Percentiles rank a stretch among this genome's conserved stretches.
Evolutionary conservation across 2,113 vertebrate species (phyloP).

Genomic region (Callopanchax toddi): DNA sequence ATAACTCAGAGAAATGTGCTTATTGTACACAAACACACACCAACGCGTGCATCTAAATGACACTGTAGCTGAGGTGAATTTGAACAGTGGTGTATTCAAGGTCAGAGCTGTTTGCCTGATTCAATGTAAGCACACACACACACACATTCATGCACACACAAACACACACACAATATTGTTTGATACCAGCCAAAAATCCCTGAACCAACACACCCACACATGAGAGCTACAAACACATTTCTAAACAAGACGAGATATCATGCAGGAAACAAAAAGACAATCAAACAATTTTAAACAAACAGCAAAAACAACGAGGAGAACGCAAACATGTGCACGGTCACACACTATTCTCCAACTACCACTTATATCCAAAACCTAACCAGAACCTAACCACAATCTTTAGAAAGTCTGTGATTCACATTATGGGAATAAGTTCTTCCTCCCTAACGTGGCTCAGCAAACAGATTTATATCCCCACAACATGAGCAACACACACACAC

Average conservation of each 20-base stretch:
- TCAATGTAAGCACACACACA: slow-evolving; percentile 46
- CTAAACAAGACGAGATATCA: slow-evolving; percentile 28
- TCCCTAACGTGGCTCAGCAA: not conserved
- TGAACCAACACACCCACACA: slow-evolving; percentile 40
- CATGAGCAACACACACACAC: slow-evolving; percentile 12
- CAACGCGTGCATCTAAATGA: slow-evolving; percentile 37
- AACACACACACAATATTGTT: slow-evolving; percentile 32
- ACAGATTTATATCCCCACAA: not conserved
- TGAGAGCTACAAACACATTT: slow-evolving; percentile 12
- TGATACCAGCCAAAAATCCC: slow-evolving; percentile 35
- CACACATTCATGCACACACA: not conserved
- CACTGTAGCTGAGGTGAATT: slow-evolving; percentile 50
- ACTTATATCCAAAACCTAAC: not conserved
- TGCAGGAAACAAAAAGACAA: slow-evolving; percentile 9
- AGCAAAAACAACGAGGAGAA: slow-evolving; percentile 13
- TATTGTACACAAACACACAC: slow-evolving; percentile 35
- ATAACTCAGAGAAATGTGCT: slow-evolving; percentile 23
- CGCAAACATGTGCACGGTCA: not conserved
- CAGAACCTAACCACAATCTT: not conserved
- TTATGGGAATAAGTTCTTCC: not conserved
- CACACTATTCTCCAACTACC: not conserved
- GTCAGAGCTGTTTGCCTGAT: slow-evolving; percentile 68
- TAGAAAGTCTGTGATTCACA: not conserved
- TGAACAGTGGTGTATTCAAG: slow-evolving; percentile 73
- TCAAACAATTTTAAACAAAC: too few relatives aligned